phyloP scores from a whole-genome alignment of 2,113 vertebrate species.

The Limanda limanda region DNA sequence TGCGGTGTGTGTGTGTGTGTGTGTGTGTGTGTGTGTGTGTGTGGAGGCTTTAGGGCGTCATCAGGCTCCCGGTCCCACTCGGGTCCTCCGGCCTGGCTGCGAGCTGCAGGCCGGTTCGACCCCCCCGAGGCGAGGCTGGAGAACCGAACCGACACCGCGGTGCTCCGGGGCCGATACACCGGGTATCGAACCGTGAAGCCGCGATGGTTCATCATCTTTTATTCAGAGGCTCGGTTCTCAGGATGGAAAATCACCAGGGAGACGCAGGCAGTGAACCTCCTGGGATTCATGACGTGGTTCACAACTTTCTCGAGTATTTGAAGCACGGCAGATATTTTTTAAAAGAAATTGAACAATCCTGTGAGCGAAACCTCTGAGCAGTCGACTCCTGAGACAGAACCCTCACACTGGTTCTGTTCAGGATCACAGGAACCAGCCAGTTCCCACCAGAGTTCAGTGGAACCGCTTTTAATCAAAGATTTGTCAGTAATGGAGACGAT shows the following conservation, averaged over 20 bases:
- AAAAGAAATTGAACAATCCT: background rate
- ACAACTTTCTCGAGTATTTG: background rate
- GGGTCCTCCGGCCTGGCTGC: background rate
- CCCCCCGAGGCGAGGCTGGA: background rate
- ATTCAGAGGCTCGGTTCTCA: background rate
- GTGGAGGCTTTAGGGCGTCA: background rate
- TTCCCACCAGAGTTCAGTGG: background rate
- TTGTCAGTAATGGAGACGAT: background rate
- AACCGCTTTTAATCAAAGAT: background rate
- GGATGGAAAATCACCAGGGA: background rate
- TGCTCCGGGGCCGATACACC: too few relatives aligned
- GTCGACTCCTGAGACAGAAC: background rate
- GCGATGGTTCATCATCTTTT: background rate
- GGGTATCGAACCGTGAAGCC: background rate
- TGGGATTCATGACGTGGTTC: background rate
- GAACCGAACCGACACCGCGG: too few relatives aligned
- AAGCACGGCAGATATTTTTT: background rate
- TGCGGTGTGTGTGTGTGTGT: background rate
- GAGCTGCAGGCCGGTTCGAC: conserved; percentile 24
- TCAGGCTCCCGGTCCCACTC: conserved; percentile 20
- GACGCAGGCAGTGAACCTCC: background rate
- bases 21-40: too few relatives aligned
- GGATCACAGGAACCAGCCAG: background rate
- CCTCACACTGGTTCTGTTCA: too few relatives aligned
- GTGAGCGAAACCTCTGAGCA: too few relatives aligned